A percentile compares a stretch with the other conserved stretches of the same genome.
These are phyloP conservation scores for Asteroscopus sphinx DNA, from an alignment of 2,888 invertebrate species.

Conservation along the genomic window DNA sequence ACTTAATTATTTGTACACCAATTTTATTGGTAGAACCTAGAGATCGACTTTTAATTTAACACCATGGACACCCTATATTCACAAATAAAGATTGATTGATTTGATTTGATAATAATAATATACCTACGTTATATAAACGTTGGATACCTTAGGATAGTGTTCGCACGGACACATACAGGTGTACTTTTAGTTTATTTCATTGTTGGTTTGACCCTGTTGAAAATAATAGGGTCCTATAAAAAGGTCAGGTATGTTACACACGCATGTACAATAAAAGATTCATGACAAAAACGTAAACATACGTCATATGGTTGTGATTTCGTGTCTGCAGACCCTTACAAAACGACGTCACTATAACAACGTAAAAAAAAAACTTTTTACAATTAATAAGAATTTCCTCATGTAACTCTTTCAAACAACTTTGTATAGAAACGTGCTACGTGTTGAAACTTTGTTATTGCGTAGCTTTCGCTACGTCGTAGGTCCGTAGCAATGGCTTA, in stretches of 20 bases:
- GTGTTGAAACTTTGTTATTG: conserved; percentile 3
- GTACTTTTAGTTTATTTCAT: too few relatives aligned
- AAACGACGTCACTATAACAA: conserved; percentile 10
- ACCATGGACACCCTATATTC: too few relatives aligned
- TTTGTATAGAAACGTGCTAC: conserved; percentile 21
- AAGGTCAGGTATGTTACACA: background rate
- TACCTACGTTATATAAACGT: too few relatives aligned
- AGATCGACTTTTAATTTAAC: too few relatives aligned
- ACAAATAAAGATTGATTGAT: too few relatives aligned
- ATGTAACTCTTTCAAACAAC: conserved; percentile 4
- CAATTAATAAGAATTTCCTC: background rate
- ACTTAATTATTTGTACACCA: too few relatives aligned
- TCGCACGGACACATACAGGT: too few relatives aligned
- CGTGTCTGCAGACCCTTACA: background rate
- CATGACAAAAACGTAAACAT: background rate
- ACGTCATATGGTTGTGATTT: background rate
- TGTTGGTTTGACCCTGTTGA: too few relatives aligned
- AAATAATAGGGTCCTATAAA: too few relatives aligned
- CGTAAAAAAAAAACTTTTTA: conserved; percentile 7
- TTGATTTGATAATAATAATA: too few relatives aligned
- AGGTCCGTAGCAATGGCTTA: conserved; percentile 34
- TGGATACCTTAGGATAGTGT: too few relatives aligned
- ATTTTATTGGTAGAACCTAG: too few relatives aligned
- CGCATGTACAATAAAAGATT: background rate
- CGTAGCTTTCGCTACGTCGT: conserved; percentile 53